A percentile compares a stretch with the other conserved stretches of the same genome.
These are phyloP conservation scores for Zaprionus gabonicus DNA, from an alignment of 1,140 invertebrate genomes.

Conservation along the genomic window DNA sequence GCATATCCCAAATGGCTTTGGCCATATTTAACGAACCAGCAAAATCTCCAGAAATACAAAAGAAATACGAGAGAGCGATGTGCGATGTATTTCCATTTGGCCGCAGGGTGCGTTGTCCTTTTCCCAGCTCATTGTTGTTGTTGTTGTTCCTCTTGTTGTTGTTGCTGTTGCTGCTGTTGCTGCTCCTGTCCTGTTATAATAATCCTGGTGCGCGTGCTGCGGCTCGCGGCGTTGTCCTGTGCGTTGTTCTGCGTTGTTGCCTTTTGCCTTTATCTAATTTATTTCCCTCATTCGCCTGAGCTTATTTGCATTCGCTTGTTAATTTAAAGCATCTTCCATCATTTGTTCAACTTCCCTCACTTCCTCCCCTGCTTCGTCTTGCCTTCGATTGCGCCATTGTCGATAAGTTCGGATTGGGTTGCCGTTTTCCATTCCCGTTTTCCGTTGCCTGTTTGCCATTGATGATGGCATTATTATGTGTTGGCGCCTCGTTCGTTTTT, in stretches of 20 bases:
- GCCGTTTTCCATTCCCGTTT: conserved; percentile 45
- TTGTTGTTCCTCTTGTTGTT: conserved; percentile 14
- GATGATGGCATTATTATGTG: conserved; percentile 80
- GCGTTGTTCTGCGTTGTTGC: conserved; percentile 60
- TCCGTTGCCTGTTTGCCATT: conserved; percentile 58
- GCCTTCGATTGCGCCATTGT: conserved; percentile 54
- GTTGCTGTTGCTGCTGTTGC: conserved; percentile 25
- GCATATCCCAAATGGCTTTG: conserved; percentile 31
- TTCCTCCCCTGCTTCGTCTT: neutral
- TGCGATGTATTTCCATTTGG: conserved; percentile 43
- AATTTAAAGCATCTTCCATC: conserved; percentile 82
- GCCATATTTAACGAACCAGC: conserved; percentile 61
- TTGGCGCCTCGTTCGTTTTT: conserved; percentile 63
- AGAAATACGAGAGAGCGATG: conserved; percentile 44
- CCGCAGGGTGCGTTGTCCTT: conserved; percentile 43
- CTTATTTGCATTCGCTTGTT: conserved; percentile 77
- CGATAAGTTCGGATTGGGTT: conserved; percentile 55
- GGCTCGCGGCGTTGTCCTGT: conserved; percentile 51
- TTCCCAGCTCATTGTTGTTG: conserved; percentile 30
- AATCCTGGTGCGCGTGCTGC: conserved; percentile 48
- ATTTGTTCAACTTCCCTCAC: conserved; percentile 61
- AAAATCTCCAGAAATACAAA: conserved; percentile 69
- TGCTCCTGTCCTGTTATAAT: conserved; percentile 43
- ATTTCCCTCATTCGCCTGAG: conserved; percentile 56
- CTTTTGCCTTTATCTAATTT: conserved; percentile 78